A percentile compares a stretch with the other conserved stretches of the same genome.
Evolutionary conservation across 2,113 vertebrate genomes (phyloP).

Genomic region (Bungarus multicinctus): DNA sequence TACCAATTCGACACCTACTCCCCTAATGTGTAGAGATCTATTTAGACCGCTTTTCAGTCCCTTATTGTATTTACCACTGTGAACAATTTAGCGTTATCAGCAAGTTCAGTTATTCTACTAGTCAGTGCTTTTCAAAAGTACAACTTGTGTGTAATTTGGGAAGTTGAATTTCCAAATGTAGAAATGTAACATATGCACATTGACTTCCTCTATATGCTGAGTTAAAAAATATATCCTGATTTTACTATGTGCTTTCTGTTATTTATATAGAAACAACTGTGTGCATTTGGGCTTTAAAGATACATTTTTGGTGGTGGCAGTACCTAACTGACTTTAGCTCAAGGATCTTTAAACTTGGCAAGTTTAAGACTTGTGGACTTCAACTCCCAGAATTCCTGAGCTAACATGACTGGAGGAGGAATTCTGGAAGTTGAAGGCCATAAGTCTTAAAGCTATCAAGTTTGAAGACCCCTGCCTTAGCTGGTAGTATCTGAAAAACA

Average conservation of each 20-base stretch:
- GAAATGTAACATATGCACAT: not conserved
- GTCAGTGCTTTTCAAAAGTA: not conserved
- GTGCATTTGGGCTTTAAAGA: not conserved
- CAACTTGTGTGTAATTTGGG: not conserved
- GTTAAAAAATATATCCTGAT: not conserved
- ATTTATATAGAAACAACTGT: not conserved
- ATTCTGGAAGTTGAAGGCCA: no score
- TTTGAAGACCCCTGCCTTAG: not conserved
- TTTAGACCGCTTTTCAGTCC: not conserved
- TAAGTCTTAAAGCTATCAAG: no score
- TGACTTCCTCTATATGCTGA: not conserved
- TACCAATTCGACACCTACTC: not conserved
- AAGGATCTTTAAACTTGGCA: no score
- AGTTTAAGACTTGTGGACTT: no score
- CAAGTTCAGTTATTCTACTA: not conserved
- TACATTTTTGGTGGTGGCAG: not conserved
- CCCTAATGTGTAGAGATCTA: not conserved
- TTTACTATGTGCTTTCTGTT: not conserved
- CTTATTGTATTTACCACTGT: not conserved
- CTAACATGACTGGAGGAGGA: no score
- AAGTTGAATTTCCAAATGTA: not conserved
- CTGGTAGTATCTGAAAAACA: not conserved
- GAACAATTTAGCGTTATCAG: not conserved
- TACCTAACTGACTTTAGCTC: not conserved
- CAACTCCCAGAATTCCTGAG: no score